Evolutionary conservation across 1,140 invertebrate species (phyloP).

Genomic region (Goniozus legneri): DNA sequence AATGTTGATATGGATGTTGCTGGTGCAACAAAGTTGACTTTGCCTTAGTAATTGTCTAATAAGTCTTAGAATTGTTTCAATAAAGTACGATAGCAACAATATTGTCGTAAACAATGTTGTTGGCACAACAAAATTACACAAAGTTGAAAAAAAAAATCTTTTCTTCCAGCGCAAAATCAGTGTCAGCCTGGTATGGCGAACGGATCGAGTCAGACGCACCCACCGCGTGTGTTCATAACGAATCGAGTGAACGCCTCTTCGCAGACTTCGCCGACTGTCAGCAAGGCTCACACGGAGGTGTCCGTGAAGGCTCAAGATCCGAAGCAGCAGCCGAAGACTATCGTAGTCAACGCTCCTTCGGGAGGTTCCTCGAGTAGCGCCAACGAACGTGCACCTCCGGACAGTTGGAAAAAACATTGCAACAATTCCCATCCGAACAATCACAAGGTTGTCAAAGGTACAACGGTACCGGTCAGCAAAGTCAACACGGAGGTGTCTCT

Average conservation of each 20-base stretch:
- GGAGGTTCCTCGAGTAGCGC: slow-evolving; percentile 43
- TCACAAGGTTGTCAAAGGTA: neutral
- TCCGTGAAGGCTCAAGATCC: slow-evolving; percentile 58
- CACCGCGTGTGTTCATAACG: slow-evolving; percentile 50
- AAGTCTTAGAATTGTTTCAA: too few species aligned
- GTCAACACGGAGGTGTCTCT: slow-evolving; percentile 69
- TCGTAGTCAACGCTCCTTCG: slow-evolving; percentile 51
- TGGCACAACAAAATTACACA: too few species aligned
- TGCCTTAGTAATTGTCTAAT: too few species aligned
- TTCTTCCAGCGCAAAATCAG: slow-evolving; percentile 26
- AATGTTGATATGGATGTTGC: too few species aligned
- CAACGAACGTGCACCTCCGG: slow-evolving; percentile 16
- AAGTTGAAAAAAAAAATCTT: too few species aligned
- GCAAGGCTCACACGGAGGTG: slow-evolving; percentile 69
- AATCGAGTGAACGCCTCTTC: slow-evolving; percentile 51
- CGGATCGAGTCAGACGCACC: slow-evolving; percentile 47
- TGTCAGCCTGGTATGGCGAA: slow-evolving; percentile 34
- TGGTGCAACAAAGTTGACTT: too few species aligned
- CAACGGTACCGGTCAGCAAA: slow-evolving; percentile 56
- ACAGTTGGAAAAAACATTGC: neutral
- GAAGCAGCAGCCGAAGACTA: slow-evolving; percentile 57
- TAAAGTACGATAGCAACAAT: too few species aligned
- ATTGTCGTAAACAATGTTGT: too few species aligned
- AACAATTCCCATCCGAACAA: neutral
- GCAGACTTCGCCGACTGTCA: slow-evolving; percentile 54